These are phyloP conservation scores for Xanthia icteritia DNA, from an alignment of 2,888 invertebrate genomes.

Conservation along the genomic window DNA sequence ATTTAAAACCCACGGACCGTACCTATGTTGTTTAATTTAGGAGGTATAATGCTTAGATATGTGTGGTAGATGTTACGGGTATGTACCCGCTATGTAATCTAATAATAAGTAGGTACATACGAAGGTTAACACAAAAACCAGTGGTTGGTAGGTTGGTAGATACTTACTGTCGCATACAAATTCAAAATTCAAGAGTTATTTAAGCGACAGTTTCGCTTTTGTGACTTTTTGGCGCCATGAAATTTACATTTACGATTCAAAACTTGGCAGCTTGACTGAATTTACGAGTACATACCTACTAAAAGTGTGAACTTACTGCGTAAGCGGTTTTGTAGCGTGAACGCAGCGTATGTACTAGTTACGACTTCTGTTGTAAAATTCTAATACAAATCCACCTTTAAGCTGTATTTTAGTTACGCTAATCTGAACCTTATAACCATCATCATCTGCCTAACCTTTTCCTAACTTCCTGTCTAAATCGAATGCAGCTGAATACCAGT, in stretches of 20 bases:
- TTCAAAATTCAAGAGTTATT: conserved; percentile 10
- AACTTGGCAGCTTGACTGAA: conserved; percentile 8
- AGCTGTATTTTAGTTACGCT: not conserved
- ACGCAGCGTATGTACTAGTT: not conserved
- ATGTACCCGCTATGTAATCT: not conserved
- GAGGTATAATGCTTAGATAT: conserved; percentile 28
- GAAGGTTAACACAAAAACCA: not conserved
- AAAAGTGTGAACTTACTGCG: conserved; percentile 2
- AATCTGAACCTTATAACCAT: too few species aligned
- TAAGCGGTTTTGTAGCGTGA: not conserved
- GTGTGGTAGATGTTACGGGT: not conserved
- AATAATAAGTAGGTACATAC: not conserved
- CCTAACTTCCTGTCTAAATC: too few species aligned
- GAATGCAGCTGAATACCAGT: too few species aligned
- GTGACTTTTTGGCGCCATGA: not conserved
- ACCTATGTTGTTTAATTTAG: conserved; percentile 53
- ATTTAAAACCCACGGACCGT: conserved; percentile 68
- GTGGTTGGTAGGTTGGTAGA: not conserved
- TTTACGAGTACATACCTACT: not conserved
- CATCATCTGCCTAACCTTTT: too few species aligned
- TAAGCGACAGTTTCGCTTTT: not conserved
- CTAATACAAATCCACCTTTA: not conserved
- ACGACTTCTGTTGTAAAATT: not conserved
- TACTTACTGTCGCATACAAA: not conserved
- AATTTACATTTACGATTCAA: conserved; percentile 18